Conservation (phyloP, 2,888 invertebrate species). For the Orthonevra nobilis region DNA sequence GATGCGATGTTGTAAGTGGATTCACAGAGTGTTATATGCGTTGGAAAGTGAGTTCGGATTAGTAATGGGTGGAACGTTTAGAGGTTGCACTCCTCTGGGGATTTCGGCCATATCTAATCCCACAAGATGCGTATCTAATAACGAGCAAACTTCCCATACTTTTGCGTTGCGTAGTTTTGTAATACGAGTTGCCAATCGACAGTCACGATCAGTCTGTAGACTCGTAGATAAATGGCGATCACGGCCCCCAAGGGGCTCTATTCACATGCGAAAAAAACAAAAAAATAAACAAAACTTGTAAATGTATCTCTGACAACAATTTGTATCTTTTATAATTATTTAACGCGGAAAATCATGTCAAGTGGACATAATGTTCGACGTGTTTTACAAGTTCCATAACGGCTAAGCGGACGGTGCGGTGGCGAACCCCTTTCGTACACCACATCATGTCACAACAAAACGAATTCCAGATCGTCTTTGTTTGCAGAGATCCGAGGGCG, state of each 20-base stretch:
- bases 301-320: slow-evolving; percentile 1
- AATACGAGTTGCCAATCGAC: too few species aligned
- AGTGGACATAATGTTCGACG: slow-evolving; percentile 12
- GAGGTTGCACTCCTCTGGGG: neutral
- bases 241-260: slow-evolving; percentile 20
- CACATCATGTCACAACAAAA: slow-evolving; percentile 24
- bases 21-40: too few species aligned
- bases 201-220: too few species aligned
- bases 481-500: slow-evolving; percentile 50
- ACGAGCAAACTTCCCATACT: slow-evolving; percentile 39
- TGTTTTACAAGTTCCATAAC: slow-evolving; percentile 5
- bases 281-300: neutral
- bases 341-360: slow-evolving; percentile 9
- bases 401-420: too few species aligned
- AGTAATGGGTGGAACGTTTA: too few species aligned
- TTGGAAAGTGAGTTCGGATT: too few species aligned
- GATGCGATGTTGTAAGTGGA: too few species aligned
- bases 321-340: slow-evolving; percentile 26
- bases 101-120: slow-evolving; percentile 8
- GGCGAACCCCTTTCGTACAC: too few species aligned
- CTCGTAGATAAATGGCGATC: neutral
- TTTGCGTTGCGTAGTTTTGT: slow-evolving; percentile 19
- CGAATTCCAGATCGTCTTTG: slow-evolving; percentile 25
- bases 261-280: too few species aligned
- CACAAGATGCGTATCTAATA: slow-evolving; percentile 34